Evolutionary conservation across 2,113 vertebrate species (phyloP), one percentile per base, ranked within the genome.

Genomic region (Anser cygnoides): DNA sequence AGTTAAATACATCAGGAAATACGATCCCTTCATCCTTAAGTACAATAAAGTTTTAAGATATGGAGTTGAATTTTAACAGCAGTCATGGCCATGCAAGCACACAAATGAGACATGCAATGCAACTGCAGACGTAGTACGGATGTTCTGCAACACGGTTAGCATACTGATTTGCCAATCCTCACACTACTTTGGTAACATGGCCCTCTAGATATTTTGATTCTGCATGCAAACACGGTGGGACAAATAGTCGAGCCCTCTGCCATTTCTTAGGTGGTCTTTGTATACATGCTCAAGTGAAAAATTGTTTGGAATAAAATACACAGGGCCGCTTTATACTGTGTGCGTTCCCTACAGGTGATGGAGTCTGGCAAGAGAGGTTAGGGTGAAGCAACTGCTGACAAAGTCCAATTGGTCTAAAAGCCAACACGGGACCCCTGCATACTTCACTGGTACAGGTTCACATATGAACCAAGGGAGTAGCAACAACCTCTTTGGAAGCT

Each of bases 51-150:
- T 43, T 73, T 41, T n/a, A 90, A 79, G 62, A 79, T 33, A 68
- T 1, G 0, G 62, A 55, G 31, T 3, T 16, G 3, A 65, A 72
- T 68, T 68, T 91, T 44, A 86, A 65, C 54, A 83, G 52, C 49
- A 74, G 54, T 17, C 41, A 15, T 1, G 10, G 67, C 58, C 46
- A 39, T 1, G 46, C 58, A 50, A 68, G 52, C 55, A 39, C 62
- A 66, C 14, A 66, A 61, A 33, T 0, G 5, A 46, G 62, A 58
- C 12, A 4, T 6, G 21, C 54, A 43, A 19, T 31, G 43, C 21
- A 41, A 29, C 39, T 10, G 37, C 0, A 43, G 46, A 35, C 5
- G 33, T 12, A n/a, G 23, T 17, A n/a, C 0, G 16, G 39, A 19
- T 29, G 33, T 19, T 29, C 75, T 54, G 58, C 54, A 26, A 17